A percentile compares a stretch with the other conserved stretches of the same genome.
These are phyloP conservation scores for Tenebrosternarchus preto DNA, from an alignment of 2,113 vertebrate species.

Conservation along the genomic window DNA sequence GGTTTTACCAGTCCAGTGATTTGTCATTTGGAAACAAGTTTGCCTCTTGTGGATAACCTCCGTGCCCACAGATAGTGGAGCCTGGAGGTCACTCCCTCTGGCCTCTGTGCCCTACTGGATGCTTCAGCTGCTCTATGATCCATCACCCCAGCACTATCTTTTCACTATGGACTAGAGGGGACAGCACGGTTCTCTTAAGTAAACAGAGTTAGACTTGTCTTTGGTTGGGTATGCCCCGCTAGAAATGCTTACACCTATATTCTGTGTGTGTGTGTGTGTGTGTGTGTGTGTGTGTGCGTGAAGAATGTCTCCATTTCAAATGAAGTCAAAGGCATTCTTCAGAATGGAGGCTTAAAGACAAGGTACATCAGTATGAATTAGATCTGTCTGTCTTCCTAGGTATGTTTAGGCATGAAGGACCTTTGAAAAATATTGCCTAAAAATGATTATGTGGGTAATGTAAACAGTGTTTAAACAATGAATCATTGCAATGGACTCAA, in stretches of 20 bases:
- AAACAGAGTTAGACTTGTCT: constrained; percentile 47
- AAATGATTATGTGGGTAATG: neutral
- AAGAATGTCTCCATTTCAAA: neutral
- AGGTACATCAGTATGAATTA: constrained; percentile 3
- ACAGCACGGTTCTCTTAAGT: constrained; percentile 30
- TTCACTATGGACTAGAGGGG: neutral
- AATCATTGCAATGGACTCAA: neutral
- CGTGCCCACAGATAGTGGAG: constrained; percentile 9
- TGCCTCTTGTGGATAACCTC: constrained; percentile 20
- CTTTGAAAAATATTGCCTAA: neutral
- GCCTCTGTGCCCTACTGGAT: constrained; percentile 21
- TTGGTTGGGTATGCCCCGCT: constrained; percentile 7
- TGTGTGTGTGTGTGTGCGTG: neutral
- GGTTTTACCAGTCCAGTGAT: neutral
- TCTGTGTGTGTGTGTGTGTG: neutral
- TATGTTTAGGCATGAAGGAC: neutral
- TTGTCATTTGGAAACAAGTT: neutral
- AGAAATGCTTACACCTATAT: constrained; percentile 9
- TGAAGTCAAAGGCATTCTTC: neutral
- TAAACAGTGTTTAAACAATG: neutral
- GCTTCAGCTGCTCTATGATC: constrained; percentile 20
- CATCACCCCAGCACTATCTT: constrained; percentile 37
- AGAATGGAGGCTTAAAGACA: neutral
- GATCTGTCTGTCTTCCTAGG: neutral
- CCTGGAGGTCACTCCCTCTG: constrained; percentile 5